These are phyloP conservation scores for Bruchidius siliquastri DNA, from an alignment of 2,888 invertebrate genomes.

Conservation along the genomic window DNA sequence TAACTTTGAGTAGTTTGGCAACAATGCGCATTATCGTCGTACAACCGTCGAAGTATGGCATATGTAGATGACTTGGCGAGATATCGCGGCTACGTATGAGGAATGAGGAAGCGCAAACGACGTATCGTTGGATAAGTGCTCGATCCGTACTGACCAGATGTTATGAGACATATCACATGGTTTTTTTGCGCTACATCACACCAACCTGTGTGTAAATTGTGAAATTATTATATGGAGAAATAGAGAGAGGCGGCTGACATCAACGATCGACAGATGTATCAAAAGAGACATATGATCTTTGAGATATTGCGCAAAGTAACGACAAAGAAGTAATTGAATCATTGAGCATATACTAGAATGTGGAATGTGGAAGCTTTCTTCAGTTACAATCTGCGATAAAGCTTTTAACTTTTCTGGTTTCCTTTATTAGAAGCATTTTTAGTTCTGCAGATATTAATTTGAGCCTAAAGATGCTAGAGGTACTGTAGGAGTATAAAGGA, in stretches of 20 bases:
- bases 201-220: neutral
- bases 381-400: too few relatives aligned
- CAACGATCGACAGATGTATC: neutral
- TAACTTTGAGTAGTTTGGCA: neutral
- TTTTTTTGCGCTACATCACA: neutral
- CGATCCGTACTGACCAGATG: neutral
- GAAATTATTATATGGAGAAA: neutral
- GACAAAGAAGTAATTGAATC: neutral
- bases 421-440: too few relatives aligned
- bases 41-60: neutral
- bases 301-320: neutral
- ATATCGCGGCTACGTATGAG: neutral
- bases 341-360: neutral
- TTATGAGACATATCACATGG: neutral
- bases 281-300: neutral
- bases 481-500: too few relatives aligned
- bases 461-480: too few relatives aligned
- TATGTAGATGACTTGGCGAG: neutral
- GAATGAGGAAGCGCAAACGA: neutral
- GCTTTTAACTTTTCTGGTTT: too few relatives aligned
- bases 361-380: too few relatives aligned
- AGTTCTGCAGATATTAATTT: too few relatives aligned
- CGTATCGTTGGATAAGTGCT: neutral
- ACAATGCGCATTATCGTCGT: neutral
- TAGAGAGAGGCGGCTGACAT: neutral